Evolutionary conservation across 35 echinoderm and acorn worm genomes (phyloP), one percentile per base, ranked within the genome.

Genomic region (Patiria miniata): DNA sequence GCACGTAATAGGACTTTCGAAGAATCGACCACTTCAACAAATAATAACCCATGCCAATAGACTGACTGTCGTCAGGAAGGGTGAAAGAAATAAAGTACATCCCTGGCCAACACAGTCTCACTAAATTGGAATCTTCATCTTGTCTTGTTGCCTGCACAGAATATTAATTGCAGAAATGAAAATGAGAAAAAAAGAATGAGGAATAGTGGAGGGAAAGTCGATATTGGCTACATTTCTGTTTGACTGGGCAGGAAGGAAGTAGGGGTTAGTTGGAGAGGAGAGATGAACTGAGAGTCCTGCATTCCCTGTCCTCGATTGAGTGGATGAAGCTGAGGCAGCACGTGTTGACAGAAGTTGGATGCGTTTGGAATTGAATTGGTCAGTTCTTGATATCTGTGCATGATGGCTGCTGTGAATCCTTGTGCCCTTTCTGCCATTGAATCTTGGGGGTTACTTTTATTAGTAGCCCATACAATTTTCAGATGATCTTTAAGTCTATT

Each of bases 101-200:
- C 65, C 65, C 29, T 26, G 21, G 10, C 22, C 65, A 73, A 15
- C 14, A 30, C 19, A 73, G 65, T 73, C 65, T 14, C 14, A 73
- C 19, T 30, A 73, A 73, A 73, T 73, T 73, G 65, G 65, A 73
- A 73, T 73, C 34, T 73, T 73, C 65, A 73, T 73, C 19, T 73
- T 26, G 65, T 32, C 65, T 26, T 14, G 65, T 32, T 73, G 65
- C 29, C 65, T 73, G 65, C 2, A 34, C 19, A 10, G 65, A 73
- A 73, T 73, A 73, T 73, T 73, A 73, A 73, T 73, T 23, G 12
- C 42, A 47, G 42, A 47, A 47, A 47, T 47, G 42, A 47, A 47
- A 73, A 34, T 73, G 29, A 73, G 65, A 73, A 73, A 23, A 23
- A 68, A 28, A 73, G 34, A 23, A 12, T 4, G 29, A 73, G 12